Conservation (phyloP, 1,140 invertebrate genomes). For the Cepaea nemoralis region DNA sequence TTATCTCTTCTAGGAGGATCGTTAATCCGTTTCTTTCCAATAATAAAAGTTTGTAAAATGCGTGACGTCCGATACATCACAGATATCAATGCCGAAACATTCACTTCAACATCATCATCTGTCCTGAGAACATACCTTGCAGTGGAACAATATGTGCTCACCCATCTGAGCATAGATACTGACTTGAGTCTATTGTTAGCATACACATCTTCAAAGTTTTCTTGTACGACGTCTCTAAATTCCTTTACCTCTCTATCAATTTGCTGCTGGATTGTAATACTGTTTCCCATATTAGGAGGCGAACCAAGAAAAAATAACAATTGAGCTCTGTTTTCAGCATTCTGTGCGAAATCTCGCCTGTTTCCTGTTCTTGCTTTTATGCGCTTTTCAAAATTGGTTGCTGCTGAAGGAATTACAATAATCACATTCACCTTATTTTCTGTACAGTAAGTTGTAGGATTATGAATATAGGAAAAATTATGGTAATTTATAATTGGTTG, state of each 20-base stretch:
- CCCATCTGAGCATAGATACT: conserved; percentile 17
- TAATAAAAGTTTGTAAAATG: not conserved
- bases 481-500: conserved; percentile 14
- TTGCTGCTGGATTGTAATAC: not conserved
- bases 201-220: conserved; percentile 25
- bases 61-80: not conserved
- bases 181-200: conserved; percentile 8
- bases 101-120: conserved; percentile 19
- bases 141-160: not conserved
- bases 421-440: not conserved
- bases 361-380: not conserved
- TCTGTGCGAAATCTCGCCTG: not conserved
- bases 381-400: conserved; percentile 14
- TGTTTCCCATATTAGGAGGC: not conserved
- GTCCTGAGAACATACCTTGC: not conserved
- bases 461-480: not conserved
- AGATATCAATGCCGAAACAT: not conserved
- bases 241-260: conserved; percentile 10
- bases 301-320: conserved; percentile 28
- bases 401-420: not conserved
- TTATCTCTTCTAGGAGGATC: not conserved
- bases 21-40: conserved; percentile 1
- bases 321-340: not conserved
- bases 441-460: not conserved
- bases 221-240: conserved; percentile 21